Base-by-base conservation (phyloP, 2,888 invertebrate species). In the Papilio gigon region DNA sequence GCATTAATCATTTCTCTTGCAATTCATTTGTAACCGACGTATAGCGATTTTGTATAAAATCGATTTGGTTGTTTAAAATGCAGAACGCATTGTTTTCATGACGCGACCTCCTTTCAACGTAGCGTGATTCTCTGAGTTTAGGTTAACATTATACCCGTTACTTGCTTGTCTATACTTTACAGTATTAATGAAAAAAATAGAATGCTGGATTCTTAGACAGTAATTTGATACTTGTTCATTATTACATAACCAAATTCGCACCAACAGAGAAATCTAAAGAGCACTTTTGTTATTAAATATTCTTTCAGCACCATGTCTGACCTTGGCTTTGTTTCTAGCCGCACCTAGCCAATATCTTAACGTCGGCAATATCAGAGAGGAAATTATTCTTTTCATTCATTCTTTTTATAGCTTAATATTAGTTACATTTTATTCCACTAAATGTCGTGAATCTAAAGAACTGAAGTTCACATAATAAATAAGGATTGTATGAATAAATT, bases 91-190 rank as follows among this genome's bases (percentile, higher is more conserved):
- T 83, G 82, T 84, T 84, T 80, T 68, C 64, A 74, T 74, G 70
- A 72, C 76, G 78, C 81, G 86, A 84, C 85, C 85, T 77, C 78
- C 75, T 83, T 74, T 71, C 71, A 67, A 77, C 65, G 74, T 73
- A 76, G 76, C 74, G 74, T 77, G 80, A 83, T 84, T 74, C 77
- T 78, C 78, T 75, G 78, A 82, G 79, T 80, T 82, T 82, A 77
- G 83, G 83, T 85, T 85, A 85, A 84, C 84, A 85, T 80, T 77
- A 73, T 75, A 71, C 74, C 71, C 76, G 79, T 78, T 73, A 75
- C 75, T 71, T 72, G 74, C 75, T 71, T 72, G 74, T 74, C 75
- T 79, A 76, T 77, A 73, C 76, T 75, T 27, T 47, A 20, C 12
- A 47, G n/a, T 40, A 22, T 22, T 8, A 30, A 56, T 30, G 30